Percentiles rank a stretch among this genome's conserved stretches.
phyloP scores from a whole-genome alignment of 1,140 invertebrate species.

The Nymphalis io region DNA sequence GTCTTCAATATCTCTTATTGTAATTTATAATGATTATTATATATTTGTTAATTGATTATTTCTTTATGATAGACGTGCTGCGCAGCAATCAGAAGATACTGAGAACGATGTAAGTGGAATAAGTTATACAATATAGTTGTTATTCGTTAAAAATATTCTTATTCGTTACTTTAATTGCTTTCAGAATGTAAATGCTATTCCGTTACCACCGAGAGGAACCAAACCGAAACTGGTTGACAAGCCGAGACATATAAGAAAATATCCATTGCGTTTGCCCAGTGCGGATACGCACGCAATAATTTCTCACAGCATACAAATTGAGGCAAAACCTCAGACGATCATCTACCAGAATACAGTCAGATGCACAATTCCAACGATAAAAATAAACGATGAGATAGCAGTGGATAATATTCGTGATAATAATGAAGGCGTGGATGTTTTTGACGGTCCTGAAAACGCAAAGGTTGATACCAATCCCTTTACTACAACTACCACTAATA shows the following conservation, averaged over 20 bases:
- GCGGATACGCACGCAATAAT: neutral
- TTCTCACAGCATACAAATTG: neutral
- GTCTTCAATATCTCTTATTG: too few relatives aligned
- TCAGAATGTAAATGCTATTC: slow-evolving; percentile 54
- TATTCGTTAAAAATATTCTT: too few relatives aligned
- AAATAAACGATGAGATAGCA: neutral
- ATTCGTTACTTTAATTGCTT: slow-evolving; percentile 23
- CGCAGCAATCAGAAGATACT: neutral
- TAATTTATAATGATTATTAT: too few relatives aligned
- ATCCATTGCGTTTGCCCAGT: slow-evolving; percentile 57
- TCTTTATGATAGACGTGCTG: neutral
- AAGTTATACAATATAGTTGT: neutral
- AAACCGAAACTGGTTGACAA: slow-evolving; percentile 69
- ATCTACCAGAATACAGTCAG: slow-evolving; percentile 61
- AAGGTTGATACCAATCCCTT: slow-evolving; percentile 55
- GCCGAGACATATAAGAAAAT: slow-evolving; percentile 65
- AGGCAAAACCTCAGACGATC: slow-evolving; percentile 27
- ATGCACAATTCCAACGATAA: slow-evolving; percentile 15
- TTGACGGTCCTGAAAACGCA: slow-evolving; percentile 40
- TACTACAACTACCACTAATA: too few relatives aligned
- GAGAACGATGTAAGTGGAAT: neutral
- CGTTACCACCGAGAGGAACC: slow-evolving; percentile 58
- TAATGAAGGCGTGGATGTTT: slow-evolving; percentile 41
- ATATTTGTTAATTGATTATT: neutral
- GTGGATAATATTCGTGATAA: neutral